Evolutionary conservation across 2,888 invertebrate genomes (phyloP).

Genomic region (Entomobrya multifasciata): DNA sequence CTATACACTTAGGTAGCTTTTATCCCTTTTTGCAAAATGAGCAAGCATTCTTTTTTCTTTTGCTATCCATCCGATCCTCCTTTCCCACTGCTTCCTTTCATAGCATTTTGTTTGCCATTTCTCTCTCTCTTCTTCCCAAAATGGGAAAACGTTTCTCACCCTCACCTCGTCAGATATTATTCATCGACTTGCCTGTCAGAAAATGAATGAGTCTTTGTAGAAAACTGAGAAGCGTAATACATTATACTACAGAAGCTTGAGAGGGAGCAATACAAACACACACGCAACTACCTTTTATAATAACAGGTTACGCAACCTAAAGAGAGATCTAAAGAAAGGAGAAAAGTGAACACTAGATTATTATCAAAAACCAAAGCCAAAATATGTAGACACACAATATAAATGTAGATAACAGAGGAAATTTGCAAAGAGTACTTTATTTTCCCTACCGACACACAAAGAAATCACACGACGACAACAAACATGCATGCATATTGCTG

Average conservation of each 20-base stretch:
- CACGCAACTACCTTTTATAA: no score
- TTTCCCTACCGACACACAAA: background rate
- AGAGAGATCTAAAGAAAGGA: no score
- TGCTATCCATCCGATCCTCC: no score
- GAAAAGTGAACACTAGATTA: no score
- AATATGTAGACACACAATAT: no score
- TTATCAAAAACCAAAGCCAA: no score
- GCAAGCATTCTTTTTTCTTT: constrained; percentile 14
- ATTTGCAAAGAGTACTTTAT: constrained; percentile 2
- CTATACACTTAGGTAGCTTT: background rate
- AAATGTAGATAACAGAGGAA: constrained; percentile 5
- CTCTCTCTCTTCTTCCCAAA: background rate
- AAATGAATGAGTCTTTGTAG: constrained; percentile 46
- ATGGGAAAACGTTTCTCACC: constrained; percentile 50
- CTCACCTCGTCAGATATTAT: constrained; percentile 58
- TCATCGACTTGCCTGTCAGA: constrained; percentile 50
- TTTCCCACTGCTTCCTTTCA: background rate
- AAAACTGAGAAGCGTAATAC: constrained; percentile 32
- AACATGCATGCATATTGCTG: no score
- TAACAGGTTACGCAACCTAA: no score
- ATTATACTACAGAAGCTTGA: no score
- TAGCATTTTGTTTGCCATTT: background rate
- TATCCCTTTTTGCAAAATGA: constrained; percentile 33
- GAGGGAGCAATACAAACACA: no score
- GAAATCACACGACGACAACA: no score